Evolutionary conservation across 2,888 invertebrate species (phyloP), one percentile per base, ranked within the genome.

Genomic region (Torymus aiolomorphi): DNA sequence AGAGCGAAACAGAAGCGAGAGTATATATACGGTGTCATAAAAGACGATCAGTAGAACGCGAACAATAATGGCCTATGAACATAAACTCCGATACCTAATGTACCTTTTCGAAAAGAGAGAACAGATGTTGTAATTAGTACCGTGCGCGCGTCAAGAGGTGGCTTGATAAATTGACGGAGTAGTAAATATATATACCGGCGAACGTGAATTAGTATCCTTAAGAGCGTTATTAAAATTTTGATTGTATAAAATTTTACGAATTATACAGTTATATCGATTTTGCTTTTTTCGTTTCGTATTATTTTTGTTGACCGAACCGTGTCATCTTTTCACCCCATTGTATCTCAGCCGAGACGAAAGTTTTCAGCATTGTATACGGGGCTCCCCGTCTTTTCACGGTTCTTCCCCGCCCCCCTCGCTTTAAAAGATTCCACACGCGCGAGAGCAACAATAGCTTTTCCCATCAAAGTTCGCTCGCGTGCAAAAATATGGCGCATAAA

Each of bases 401-500:
- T 66, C 42, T 16, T 12, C 52, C 49, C 2, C 4, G 1, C 8
- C 10, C 24, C 0, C 2, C 42, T 8, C 8, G 42, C 42, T 42
- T 42, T 8, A 16, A 12, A 56, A 66, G 65, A 73, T 72, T 18
- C 61, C 12, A 12, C 13, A 52, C 31, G 61, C 13, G 18, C 31
- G 61, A 56, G 24, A 71, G 12, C 52, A 70, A 74, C 62, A 73
- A 73, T 69, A 11, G 70, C 16, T 78, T 51, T 51, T 78, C 59
- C 42, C 66, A 66, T 78, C 42, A 72, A 77, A 66, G 63, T 71
- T 65, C 8, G 18, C 10, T 52, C 49, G 31, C 67, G 54, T 4
- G 56, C 24, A 4, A 65, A 77, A 77, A 61, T 70, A 52, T 51
- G 59, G 49, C 14, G 14, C n/a, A 74, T 78, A 74, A 78, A 78